A percentile compares a stretch with the other conserved stretches of the same genome.
These are phyloP conservation scores for Heterodera filipjevi DNA, from an alignment of 2,888 invertebrate genomes.

Conservation along the genomic window DNA sequence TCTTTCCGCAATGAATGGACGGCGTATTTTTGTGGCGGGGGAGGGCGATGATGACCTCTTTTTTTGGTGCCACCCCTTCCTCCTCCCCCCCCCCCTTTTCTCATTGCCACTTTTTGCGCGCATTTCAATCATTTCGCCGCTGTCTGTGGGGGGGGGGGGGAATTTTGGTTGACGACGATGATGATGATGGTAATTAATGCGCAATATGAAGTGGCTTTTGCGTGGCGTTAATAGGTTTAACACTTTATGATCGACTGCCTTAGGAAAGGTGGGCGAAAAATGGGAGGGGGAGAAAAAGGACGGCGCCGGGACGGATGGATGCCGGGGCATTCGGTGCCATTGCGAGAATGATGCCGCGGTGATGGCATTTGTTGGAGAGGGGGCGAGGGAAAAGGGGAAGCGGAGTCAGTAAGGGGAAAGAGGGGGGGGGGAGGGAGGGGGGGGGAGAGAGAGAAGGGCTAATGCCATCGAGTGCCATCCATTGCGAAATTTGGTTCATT, in stretches of 20 bases:
- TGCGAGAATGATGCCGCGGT: too few species aligned
- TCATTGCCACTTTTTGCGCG: conserved; percentile 5
- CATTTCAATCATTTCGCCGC: conserved; percentile 5
- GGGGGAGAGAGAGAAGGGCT: background rate
- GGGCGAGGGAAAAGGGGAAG: background rate
- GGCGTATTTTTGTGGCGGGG: background rate
- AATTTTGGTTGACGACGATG: background rate
- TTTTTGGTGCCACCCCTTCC: conserved; percentile 13
- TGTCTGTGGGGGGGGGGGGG: background rate
- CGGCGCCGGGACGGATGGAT: background rate
- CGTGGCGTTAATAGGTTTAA: background rate
- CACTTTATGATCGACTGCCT: too few species aligned
- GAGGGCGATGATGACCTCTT: background rate
- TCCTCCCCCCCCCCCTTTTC: background rate
- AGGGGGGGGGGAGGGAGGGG: background rate
- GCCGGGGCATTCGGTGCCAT: background rate
- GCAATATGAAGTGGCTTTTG: background rate
- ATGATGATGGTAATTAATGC: background rate
- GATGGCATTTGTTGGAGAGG: background rate
- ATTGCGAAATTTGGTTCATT: background rate
- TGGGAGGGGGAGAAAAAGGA: background rate
- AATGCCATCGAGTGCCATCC: background rate
- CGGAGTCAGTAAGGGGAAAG: background rate
- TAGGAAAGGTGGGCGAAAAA: background rate
- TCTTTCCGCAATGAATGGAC: conserved; percentile 8